phyloP scores from a whole-genome alignment of 2,888 invertebrate genomes.

The Lomographa bimaculata region DNA sequence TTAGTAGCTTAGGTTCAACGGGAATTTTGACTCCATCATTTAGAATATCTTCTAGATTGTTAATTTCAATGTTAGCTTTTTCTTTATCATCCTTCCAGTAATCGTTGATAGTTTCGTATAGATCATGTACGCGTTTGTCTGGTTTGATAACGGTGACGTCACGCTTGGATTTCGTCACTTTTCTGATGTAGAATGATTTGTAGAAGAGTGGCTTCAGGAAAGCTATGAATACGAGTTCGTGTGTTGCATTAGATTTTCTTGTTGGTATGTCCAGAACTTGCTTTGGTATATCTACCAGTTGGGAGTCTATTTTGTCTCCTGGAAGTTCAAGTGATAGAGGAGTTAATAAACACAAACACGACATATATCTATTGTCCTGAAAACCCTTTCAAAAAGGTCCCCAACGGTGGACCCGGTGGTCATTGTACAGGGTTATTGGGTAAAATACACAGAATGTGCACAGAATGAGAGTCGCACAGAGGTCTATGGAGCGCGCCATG shows the following conservation, averaged over 20 bases:
- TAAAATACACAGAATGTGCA: no score
- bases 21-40: conserved; percentile 20
- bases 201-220: conserved; percentile 86
- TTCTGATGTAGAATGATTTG: conserved; percentile 83
- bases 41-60: conserved; percentile 34
- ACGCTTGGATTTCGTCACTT: conserved; percentile 39
- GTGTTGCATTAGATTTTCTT: conserved; percentile 84
- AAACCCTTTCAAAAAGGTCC: no score
- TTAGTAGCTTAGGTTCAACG: conserved; percentile 14
- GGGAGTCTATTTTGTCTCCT: conserved; percentile 83
- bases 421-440: no score
- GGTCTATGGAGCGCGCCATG: no score
- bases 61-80: conserved; percentile 39
- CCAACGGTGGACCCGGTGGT: no score
- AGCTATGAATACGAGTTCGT: conserved; percentile 89
- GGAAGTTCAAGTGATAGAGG: no score
- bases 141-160: conserved; percentile 22
- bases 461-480: no score
- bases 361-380: no score
- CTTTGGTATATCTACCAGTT: conserved; percentile 86
- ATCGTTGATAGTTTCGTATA: conserved; percentile 30
- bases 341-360: no score
- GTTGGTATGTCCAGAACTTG: conserved; percentile 83
- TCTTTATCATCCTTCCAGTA: conserved; percentile 30
- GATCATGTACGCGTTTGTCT: conserved; percentile 11